Base-by-base conservation (phyloP, 1,140 invertebrate species). In the Zaprionus tsacasi region DNA sequence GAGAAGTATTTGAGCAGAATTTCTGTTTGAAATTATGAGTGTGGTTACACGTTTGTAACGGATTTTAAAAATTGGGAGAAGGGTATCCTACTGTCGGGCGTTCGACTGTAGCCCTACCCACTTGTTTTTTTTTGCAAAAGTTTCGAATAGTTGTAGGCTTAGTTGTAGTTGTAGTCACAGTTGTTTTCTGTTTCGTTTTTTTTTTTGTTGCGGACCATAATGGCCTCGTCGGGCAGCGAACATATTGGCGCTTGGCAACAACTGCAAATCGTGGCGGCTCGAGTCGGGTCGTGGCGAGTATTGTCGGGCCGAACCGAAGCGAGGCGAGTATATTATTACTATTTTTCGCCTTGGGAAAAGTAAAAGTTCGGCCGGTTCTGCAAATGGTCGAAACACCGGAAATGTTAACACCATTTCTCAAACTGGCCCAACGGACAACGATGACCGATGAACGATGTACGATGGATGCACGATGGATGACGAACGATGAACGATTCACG, bases 391-490 rank as follows among this genome's bases (percentile, higher is more conserved):
- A 57, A 67, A 78, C 82, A 61, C 82, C 82, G 82, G 82, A 87
- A 87, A 88, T 87, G 83, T 88, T 82, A 87, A 87, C 79, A 87
- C 69, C 67, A 87, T 86, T 83, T 80, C 65, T 79, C 76, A 82
- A 88, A 77, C 81, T 77, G 68, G 64, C 69, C 69, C 70, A 12
- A 56, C 54, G 33, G 40, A 45, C 40, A 45, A 45, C 40, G 40
- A 43, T 43, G n/a, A n/a, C 15, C 40, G 40, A 45, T 60, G 65
- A 30, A 30, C 38, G 13, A 43, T 43, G n/a, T n/a, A 43, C 40
- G 40, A 45, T 60, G 65, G 40, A 70, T 58, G 67, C 61, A 76
- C 74, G 56, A 76, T 74, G 60, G 56, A 50, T 58, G n/a, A 65
- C 57, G 61, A 43, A 76, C 61, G 55, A 74, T 59, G 67, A 66